phyloP scores from a whole-genome alignment of 53 echinoderm and acorn worm species.

The Paracentrotus lividus region DNA sequence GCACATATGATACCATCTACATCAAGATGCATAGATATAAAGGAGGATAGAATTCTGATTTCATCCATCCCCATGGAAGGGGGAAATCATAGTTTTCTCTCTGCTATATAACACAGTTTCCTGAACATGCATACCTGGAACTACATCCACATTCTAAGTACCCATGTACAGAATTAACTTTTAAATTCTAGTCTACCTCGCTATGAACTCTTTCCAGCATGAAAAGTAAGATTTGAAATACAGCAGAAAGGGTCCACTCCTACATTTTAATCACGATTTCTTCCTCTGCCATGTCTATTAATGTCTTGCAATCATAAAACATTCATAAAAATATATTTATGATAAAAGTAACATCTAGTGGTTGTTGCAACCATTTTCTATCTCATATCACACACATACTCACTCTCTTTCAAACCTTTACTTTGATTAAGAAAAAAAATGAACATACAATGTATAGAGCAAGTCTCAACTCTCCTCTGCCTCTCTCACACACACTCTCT shows the following conservation, averaged over 20 bases:
- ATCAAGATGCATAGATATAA: constrained; percentile 55
- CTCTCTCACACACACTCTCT: not conserved
- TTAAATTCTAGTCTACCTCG: not conserved
- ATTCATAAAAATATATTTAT: constrained; percentile 45
- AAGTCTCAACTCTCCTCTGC: not conserved
- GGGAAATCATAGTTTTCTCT: not conserved
- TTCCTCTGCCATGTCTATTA: not conserved
- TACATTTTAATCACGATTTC: not conserved
- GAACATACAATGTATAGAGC: constrained; percentile 13
- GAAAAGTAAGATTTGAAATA: constrained; percentile 30
- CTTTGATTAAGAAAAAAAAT: not conserved
- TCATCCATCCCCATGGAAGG: not conserved
- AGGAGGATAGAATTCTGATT: constrained; percentile 22
- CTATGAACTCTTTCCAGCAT: constrained; percentile 23
- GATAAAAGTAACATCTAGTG: not conserved
- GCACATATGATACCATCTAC: constrained; percentile 37
- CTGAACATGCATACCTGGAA: constrained; percentile 28
- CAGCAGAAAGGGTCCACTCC: constrained; percentile 37
- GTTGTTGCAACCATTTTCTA: constrained; percentile 38
- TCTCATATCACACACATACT: constrained; percentile 26
- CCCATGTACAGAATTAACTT: constrained; percentile 27
- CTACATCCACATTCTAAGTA: not conserved
- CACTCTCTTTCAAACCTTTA: constrained; percentile 5
- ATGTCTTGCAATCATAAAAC: not conserved
- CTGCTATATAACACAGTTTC: constrained; percentile 5